Conservation (phyloP, 2,797 vertebrate genomes). For the Tiaroga cobitis region DNA sequence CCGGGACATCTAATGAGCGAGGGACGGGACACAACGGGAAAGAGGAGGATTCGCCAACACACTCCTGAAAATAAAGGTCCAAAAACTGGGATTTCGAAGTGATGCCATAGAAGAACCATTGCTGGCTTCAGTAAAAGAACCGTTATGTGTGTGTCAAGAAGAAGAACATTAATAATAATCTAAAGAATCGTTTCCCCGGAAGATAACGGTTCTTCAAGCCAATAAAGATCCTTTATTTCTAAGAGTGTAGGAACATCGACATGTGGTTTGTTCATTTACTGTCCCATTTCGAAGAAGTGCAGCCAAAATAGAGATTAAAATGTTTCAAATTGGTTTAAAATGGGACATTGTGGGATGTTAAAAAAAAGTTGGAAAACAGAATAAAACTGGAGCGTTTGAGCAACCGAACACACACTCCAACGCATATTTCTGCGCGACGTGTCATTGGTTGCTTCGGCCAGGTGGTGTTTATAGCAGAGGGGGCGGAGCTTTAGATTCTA, state of each 20-base stretch:
- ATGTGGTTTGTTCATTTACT: not conserved
- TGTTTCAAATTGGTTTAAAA: too few relatives aligned
- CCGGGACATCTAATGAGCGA: constrained; percentile 68
- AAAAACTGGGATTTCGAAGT: not conserved
- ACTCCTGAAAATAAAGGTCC: not conserved
- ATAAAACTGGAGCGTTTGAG: too few relatives aligned
- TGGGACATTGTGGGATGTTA: too few relatives aligned
- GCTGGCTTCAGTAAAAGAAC: not conserved
- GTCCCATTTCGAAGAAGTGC: not conserved
- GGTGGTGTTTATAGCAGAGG: too few relatives aligned
- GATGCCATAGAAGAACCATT: not conserved
- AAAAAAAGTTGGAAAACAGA: too few relatives aligned
- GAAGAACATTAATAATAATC: not conserved
- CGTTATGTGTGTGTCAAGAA: too few relatives aligned
- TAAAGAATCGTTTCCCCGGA: not conserved
- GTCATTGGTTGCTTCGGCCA: too few relatives aligned
- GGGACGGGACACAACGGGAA: not conserved
- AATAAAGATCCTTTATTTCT: too few relatives aligned
- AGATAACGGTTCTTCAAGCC: not conserved
- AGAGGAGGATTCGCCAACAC: not conserved
- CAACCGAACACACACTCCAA: too few relatives aligned
- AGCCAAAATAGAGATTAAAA: not conserved
- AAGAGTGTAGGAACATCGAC: not conserved
- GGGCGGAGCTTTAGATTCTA: too few relatives aligned
- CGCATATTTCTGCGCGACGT: too few relatives aligned